These are phyloP conservation scores for Macaca nemestrina DNA, from an alignment of 2,113 vertebrate species.

Conservation along the genomic window DNA sequence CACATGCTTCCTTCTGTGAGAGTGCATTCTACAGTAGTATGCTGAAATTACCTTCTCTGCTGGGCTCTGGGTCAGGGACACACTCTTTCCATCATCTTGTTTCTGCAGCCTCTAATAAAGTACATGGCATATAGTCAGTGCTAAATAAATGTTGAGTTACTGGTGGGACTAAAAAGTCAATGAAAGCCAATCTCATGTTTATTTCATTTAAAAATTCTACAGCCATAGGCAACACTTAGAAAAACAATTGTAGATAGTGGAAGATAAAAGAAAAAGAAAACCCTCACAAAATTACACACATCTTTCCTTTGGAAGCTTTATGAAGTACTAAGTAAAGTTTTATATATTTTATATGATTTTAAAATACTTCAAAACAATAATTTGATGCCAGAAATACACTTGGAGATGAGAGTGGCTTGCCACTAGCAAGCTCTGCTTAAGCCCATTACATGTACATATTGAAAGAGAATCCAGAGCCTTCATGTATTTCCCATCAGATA, in stretches of 20 bases:
- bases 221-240: neutral
- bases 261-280: neutral
- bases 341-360: constrained; percentile 49
- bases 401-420: constrained; percentile 53
- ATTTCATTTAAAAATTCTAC: constrained; percentile 40
- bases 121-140: neutral
- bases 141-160: constrained; percentile 19
- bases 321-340: constrained; percentile 45
- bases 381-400: constrained; percentile 56
- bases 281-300: neutral
- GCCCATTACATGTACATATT: constrained; percentile 36
- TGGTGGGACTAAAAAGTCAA: neutral
- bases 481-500: constrained; percentile 73
- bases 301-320: constrained; percentile 44
- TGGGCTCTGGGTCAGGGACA: neutral
- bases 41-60: neutral
- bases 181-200: constrained; percentile 14
- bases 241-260: neutral
- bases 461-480: constrained; percentile 50
- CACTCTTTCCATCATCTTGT: neutral
- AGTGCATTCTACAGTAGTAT: neutral
- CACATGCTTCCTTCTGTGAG: neutral
- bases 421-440: constrained; percentile 55
- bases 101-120: neutral
- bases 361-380: constrained; percentile 66